These are phyloP conservation scores for Lepidurus couesii DNA, from an alignment of 1,140 invertebrate genomes.

Conservation along the genomic window DNA sequence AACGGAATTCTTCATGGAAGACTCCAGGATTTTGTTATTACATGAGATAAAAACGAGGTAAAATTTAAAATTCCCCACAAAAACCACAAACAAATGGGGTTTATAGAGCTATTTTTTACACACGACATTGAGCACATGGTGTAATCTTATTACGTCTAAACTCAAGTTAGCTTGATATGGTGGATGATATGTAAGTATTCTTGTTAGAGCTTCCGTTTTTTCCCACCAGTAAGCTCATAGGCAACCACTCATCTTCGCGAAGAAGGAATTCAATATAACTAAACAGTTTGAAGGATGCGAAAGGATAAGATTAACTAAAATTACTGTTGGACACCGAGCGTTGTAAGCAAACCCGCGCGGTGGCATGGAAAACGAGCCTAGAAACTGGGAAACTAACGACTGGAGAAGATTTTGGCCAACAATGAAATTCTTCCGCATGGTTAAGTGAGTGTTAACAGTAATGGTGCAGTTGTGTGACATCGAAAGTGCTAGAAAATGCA, in stretches of 20 bases:
- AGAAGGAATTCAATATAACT: too few species aligned
- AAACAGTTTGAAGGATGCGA: too few species aligned
- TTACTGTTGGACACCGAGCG: neutral
- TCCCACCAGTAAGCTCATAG: neutral
- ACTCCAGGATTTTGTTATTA: constrained; percentile 12
- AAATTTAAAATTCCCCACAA: neutral
- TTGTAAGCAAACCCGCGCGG: constrained; percentile 16
- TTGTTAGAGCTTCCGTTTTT: neutral
- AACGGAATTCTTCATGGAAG: constrained; percentile 1
- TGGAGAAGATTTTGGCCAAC: neutral
- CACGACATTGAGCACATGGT: constrained; percentile 26
- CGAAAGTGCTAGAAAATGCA: neutral
- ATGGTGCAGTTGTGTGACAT: neutral
- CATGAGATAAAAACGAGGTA: neutral
- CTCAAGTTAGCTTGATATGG: constrained; percentile 6
- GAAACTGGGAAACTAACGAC: neutral
- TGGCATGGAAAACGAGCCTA: neutral
- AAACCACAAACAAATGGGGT: neutral
- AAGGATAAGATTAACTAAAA: too few species aligned
- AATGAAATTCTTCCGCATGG: neutral
- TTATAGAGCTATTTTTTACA: neutral
- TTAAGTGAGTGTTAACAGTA: neutral
- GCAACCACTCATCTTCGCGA: neutral
- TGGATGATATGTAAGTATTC: constrained; percentile 11
- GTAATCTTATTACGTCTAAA: neutral